Percentiles rank a stretch among this genome's conserved stretches.
Conservation (phyloP, 2,888 invertebrate genomes). For the Heliconius sara region DNA sequence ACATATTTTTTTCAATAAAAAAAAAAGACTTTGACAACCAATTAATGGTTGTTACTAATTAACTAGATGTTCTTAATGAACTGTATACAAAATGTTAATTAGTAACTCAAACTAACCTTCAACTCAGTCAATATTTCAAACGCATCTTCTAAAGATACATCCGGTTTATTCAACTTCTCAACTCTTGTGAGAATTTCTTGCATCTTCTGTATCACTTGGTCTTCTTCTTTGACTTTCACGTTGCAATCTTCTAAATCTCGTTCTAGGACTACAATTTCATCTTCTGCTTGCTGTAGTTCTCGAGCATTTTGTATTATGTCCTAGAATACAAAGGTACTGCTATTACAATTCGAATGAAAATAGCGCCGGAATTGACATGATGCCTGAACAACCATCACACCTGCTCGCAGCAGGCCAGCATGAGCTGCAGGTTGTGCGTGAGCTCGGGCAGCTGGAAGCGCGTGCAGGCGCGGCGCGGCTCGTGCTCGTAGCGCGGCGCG, state of each 20-base stretch:
- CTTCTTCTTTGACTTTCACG: slow-evolving; percentile 88
- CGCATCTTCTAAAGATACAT: slow-evolving; percentile 66
- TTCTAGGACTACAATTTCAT: slow-evolving; percentile 90
- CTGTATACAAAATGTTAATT: too few species aligned
- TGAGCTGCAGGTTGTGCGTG: slow-evolving; percentile 94
- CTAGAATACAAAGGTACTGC: slow-evolving; percentile 58
- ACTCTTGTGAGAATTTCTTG: slow-evolving; percentile 88
- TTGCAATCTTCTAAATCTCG: slow-evolving; percentile 90
- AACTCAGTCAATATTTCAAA: slow-evolving; percentile 75
- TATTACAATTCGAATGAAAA: not conserved
- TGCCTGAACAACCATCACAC: slow-evolving; percentile 57
- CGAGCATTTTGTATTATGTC: slow-evolving; percentile 95
- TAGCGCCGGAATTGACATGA: too few species aligned
- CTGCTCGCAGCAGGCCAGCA: slow-evolving; percentile 97
- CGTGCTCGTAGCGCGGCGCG: slow-evolving; percentile 86
- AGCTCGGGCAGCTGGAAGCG: slow-evolving; percentile 94
- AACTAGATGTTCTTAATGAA: too few species aligned
- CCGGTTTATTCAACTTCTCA: slow-evolving; percentile 80
- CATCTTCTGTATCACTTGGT: slow-evolving; percentile 86
- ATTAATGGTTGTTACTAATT: too few species aligned
- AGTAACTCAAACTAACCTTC: slow-evolving; percentile 59
- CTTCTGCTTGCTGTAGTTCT: slow-evolving; percentile 89
- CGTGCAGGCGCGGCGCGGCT: slow-evolving; percentile 84
- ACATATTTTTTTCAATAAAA: too few species aligned
- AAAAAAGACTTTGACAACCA: too few species aligned